Evolutionary conservation across 2,888 invertebrate species (phyloP).

Genomic region (Pasiphila rectangulata): DNA sequence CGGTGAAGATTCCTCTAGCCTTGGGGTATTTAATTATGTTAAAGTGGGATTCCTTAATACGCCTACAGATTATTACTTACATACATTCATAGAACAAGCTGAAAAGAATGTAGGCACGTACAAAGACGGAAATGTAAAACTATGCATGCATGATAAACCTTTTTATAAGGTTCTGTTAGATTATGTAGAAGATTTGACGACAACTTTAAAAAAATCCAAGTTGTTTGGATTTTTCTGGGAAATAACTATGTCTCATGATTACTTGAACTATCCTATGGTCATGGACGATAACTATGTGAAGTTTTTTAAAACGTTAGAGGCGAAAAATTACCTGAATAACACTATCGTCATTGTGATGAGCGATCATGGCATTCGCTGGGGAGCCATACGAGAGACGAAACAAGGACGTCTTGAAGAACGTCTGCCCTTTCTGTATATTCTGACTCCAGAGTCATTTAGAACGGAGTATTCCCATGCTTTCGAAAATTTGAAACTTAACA

Average conservation of each 20-base stretch:
- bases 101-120: slow-evolving; percentile 84
- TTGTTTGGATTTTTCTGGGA: slow-evolving; percentile 94
- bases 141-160: slow-evolving; percentile 86
- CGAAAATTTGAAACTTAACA: slow-evolving; percentile 84
- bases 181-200: slow-evolving; percentile 84
- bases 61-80: slow-evolving; percentile 92
- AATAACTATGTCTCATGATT: slow-evolving; percentile 91
- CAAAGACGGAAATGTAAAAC: slow-evolving; percentile 82
- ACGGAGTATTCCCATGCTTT: slow-evolving; percentile 82
- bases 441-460: slow-evolving; percentile 87
- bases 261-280: slow-evolving; percentile 87
- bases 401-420: slow-evolving; percentile 94
- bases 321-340: slow-evolving; percentile 80
- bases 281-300: slow-evolving; percentile 84
- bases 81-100: slow-evolving; percentile 86
- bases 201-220: slow-evolving; percentile 77
- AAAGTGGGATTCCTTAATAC: slow-evolving; percentile 87
- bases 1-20: slow-evolving; percentile 89
- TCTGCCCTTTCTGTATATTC: slow-evolving; percentile 88
- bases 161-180: slow-evolving; percentile 86
- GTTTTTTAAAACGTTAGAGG: slow-evolving; percentile 79
- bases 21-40: slow-evolving; percentile 90
- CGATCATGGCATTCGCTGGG: slow-evolving; percentile 95
- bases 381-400: slow-evolving; percentile 89
- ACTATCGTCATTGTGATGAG: slow-evolving; percentile 88